Base-by-base conservation (phyloP, 2,113 vertebrate genomes). In the Anas platyrhynchos region DNA sequence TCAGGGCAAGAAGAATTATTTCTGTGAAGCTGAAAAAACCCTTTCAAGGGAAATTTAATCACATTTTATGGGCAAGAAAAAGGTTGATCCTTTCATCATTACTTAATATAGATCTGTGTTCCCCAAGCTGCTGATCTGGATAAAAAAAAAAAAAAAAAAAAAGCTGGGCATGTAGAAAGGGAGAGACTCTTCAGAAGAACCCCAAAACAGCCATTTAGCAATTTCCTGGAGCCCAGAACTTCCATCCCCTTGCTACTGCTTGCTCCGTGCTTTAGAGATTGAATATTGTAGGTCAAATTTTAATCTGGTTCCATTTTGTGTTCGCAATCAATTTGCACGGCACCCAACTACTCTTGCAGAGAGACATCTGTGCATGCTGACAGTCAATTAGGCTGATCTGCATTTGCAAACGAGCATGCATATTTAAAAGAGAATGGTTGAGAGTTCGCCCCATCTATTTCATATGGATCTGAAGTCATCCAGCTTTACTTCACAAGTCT, bases 311-410 rank as follows among this genome's bases (percentile, higher is more conserved):
- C 65, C 80, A 82, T 82, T 93, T 94, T 58, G 31, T 84, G 88
- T 82, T 92, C 17, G 5, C 81, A 86, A 79, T 86, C 88, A 96
- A 84, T 89, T 54, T 69, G 26, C 69, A 62, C 0, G 6, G 69
- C 58, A 86, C 90, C 83, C 32, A 2, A 56, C 58, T 66, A 44
- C 48, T 62, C 80, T 82, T 84, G 71, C 66, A 54, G 88, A 89
- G 88, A 86, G 86, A 75, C 88, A 93, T 84, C 94, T 92, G 90
- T 86, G 90, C 88, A 58, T 0, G 15, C 86, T 87, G 88, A 54
- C 73, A 96, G 86, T 26, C 92, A 96, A 76, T 95, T 81, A 96
- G 88, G 74, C 69, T 86, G 83, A 93, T 96, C 80, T 86, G 69
- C 83, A 81, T 83, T 84, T 83, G 83, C 1, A 4, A 91, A 84